Conservation (phyloP, 35 echinoderm and acorn worm species). For the Ophioderma brevispina region DNA sequence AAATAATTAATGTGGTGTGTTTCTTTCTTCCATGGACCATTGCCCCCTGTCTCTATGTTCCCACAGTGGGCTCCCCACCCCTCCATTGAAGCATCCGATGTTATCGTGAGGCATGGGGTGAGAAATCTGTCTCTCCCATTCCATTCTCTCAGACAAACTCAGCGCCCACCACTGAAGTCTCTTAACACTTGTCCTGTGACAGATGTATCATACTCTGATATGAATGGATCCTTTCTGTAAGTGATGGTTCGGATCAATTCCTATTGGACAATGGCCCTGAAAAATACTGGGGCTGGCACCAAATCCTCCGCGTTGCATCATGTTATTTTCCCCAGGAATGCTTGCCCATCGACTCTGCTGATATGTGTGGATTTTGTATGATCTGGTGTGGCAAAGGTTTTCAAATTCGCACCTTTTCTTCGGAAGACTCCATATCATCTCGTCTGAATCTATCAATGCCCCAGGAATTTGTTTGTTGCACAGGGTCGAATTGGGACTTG, state of each 20-base stretch:
- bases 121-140: too few relatives aligned
- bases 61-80: neutral
- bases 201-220: constrained; percentile 3
- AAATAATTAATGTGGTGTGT: neutral
- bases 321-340: constrained; percentile 27
- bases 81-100: neutral
- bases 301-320: constrained; percentile 30
- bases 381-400: too few relatives aligned
- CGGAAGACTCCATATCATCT: too few relatives aligned
- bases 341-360: neutral
- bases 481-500: too few relatives aligned
- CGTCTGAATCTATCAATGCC: too few relatives aligned
- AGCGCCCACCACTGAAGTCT: constrained; percentile 48
- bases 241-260: constrained; percentile 21
- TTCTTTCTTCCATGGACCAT: neutral
- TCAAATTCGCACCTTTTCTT: too few relatives aligned
- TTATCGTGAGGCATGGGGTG: too few relatives aligned
- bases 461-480: too few relatives aligned
- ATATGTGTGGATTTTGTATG: too few relatives aligned
- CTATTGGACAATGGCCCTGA: too few relatives aligned
- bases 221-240: constrained; percentile 18
- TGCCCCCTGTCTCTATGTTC: neutral
- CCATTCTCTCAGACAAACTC: too few relatives aligned
- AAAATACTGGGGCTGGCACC: constrained; percentile 30
- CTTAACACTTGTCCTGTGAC: too few relatives aligned